These are phyloP conservation scores for Aproaerema taeniolella DNA, from an alignment of 2,888 invertebrate genomes.

Conservation along the genomic window DNA sequence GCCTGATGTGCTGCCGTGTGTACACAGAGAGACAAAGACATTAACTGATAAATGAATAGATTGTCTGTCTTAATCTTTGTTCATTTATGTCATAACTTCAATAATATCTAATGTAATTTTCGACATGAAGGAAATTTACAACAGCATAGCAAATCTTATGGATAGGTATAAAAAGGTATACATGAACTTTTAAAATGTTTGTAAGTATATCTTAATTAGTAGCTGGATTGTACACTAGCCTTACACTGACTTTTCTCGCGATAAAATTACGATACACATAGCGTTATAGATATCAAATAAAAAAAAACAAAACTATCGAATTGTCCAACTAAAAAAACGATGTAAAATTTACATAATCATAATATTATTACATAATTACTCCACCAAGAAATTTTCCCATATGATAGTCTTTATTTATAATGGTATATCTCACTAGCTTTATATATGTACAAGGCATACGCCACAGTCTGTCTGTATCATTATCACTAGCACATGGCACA, in stretches of 20 bases:
- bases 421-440: conserved; percentile 72
- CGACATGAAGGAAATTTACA: too few relatives aligned
- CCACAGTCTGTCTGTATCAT: conserved; percentile 11
- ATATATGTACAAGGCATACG: conserved; percentile 80
- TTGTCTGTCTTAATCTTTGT: too few relatives aligned
- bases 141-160: too few relatives aligned
- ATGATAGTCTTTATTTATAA: conserved; percentile 60
- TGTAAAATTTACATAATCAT: conserved; percentile 50
- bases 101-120: too few relatives aligned
- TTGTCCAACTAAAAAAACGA: conserved; percentile 49
- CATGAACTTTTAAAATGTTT: too few relatives aligned
- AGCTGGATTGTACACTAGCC: background rate
- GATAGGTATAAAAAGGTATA: too few relatives aligned
- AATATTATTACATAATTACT: conserved; percentile 43
- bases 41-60: too few relatives aligned
- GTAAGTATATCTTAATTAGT: too few relatives aligned
- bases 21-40: too few relatives aligned
- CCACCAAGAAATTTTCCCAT: conserved; percentile 57
- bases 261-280: conserved; percentile 1
- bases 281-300: conserved; percentile 14
- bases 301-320: conserved; percentile 20
- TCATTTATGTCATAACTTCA: too few relatives aligned
- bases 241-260: background rate
- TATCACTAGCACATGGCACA: conserved; percentile 13
- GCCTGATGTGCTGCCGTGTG: too few relatives aligned